Evolutionary conservation across 2,113 vertebrate genomes (phyloP), one percentile per base, ranked within the genome.

Genomic region (Gymnocephalus cernua): DNA sequence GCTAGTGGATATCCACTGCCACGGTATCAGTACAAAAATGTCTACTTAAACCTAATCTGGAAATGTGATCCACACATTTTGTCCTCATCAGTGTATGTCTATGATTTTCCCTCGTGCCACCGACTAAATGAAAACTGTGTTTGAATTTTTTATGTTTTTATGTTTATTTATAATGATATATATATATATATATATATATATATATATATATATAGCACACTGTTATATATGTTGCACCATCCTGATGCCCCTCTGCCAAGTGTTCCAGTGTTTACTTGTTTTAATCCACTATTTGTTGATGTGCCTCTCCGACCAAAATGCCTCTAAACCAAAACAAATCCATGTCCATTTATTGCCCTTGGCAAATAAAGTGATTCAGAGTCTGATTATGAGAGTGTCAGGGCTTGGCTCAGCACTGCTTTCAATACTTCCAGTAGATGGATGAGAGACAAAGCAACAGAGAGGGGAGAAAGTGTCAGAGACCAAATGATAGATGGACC

Each of bases 401-500:
- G 15, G 68, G 69, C 65, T 77, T 79, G 86, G 79, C 85, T 81
- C 45, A 14, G 12, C 6, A 44, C 45, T 72, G 77, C 83, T 92
- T 87, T 91, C 86, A 75, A 56, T 87, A 70, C 78, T 68, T 82
- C 64, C 3, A 35, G 68, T 74, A 86, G 84, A 91, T 80, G 64
- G 80, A 87, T 80, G 81, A 87, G 63, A 77, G 82, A 80, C 23
- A 25, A 11, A 63, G 66, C 21, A 56, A 76, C 23, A 25, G 63
- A 45, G 25, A 38, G 51, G 12, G 18, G 15, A 50, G 61, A 73
- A 51, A 69, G 73, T 59, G 66, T 74, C 4, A 48, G 57, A 80
- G 86, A 84, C 90, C 89, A 85, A 45, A 88, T 87, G 90, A 93
- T 90, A 59, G 88, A 88, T 92, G 87, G 80, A 76, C 13, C 77